A percentile compares a stretch with the other conserved stretches of the same genome.
Evolutionary conservation across 2,888 invertebrate species (phyloP).

Genomic region (Melangyna quadrimaculata): DNA sequence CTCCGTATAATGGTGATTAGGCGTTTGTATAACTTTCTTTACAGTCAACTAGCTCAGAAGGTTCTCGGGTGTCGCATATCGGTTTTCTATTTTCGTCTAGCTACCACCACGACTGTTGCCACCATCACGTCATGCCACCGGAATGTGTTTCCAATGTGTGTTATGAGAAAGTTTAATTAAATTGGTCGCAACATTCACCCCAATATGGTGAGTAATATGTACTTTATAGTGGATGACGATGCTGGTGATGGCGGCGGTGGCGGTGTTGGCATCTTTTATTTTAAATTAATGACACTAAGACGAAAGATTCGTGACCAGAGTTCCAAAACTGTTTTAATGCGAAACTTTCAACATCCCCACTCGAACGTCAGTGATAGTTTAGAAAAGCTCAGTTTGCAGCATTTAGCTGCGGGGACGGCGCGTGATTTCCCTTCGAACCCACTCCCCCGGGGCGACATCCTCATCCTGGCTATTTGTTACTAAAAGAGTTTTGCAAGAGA

Average conservation of each 20-base stretch:
- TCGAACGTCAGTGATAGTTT: conserved; percentile 39
- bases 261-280: conserved; percentile 56
- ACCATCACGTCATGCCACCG: background rate
- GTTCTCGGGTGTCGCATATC: conserved; percentile 13
- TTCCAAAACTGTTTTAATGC: conserved; percentile 42
- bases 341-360: conserved; percentile 18
- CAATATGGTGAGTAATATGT: conserved; percentile 41
- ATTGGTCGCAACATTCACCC: conserved; percentile 56
- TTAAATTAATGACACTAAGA: conserved; percentile 68
- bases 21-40: conserved; percentile 34
- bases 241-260: background rate
- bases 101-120: background rate
- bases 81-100: conserved; percentile 24
- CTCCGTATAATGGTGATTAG: conserved; percentile 60
- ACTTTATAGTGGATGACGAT: conserved; percentile 10
- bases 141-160: conserved; percentile 53
- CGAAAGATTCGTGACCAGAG: conserved; percentile 63
- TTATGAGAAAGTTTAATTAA: conserved; percentile 62
- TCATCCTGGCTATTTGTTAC: conserved; percentile 28
- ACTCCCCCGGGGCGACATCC: conserved; percentile 22
- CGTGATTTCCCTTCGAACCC: background rate
- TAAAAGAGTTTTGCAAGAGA: background rate
- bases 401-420: background rate
- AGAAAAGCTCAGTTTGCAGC: conserved; percentile 16
- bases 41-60: background rate